Evolutionary conservation across 2,888 invertebrate species (phyloP).

Genomic region (Ferrisia virgata): DNA sequence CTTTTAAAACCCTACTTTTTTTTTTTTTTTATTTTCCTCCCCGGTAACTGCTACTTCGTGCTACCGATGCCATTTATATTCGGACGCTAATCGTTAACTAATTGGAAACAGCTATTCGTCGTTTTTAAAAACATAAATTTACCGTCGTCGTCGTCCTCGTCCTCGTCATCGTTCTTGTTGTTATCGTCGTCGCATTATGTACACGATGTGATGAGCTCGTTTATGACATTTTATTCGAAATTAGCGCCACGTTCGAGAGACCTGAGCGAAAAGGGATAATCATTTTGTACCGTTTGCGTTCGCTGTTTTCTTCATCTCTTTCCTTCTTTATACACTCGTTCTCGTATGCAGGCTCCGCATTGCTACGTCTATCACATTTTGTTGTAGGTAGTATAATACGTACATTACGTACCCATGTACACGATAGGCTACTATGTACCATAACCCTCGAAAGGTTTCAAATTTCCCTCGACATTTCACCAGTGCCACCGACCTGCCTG

Average conservation of each 20-base stretch:
- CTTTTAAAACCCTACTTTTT: neutral
- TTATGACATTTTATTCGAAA: neutral
- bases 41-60: slow-evolving; percentile 30
- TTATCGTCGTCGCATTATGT: slow-evolving; percentile 28
- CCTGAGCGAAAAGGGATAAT: neutral
- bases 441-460: neutral
- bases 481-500: neutral
- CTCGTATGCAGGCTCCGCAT: too few species aligned
- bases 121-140: slow-evolving; percentile 40
- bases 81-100: slow-evolving; percentile 43
- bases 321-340: neutral
- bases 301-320: neutral
- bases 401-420: too few species aligned
- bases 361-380: neutral
- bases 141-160: slow-evolving; percentile 25
- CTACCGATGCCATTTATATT: slow-evolving; percentile 42
- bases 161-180: too few species aligned
- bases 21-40: neutral
- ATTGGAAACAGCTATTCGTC: slow-evolving; percentile 43
- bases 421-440: neutral
- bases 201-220: slow-evolving; percentile 5
- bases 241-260: neutral
- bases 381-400: too few species aligned
- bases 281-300: too few species aligned
- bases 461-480: slow-evolving; percentile 30